These are phyloP conservation scores for Drosophila colorata DNA, from an alignment of 2,888 invertebrate species.

Conservation along the genomic window DNA sequence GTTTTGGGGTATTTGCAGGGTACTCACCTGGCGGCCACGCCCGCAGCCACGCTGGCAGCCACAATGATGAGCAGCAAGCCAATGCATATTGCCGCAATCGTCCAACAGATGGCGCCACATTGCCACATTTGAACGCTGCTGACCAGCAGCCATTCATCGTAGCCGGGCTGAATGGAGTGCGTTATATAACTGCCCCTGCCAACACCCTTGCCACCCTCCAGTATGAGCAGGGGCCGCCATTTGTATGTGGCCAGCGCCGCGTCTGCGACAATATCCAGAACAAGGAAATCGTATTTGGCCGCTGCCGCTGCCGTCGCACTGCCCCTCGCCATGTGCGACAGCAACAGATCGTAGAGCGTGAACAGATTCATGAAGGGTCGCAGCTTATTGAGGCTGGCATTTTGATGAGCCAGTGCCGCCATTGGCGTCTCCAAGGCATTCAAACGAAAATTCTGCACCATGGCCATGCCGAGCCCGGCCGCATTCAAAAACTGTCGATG, in stretches of 20 bases:
- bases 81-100: conserved; percentile 82
- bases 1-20: background rate
- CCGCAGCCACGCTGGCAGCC: conserved; percentile 83
- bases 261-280: conserved; percentile 83
- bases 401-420: conserved; percentile 22
- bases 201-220: conserved; percentile 82
- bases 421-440: conserved; percentile 1
- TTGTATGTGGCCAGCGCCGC: conserved; percentile 56
- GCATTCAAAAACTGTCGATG: conserved; percentile 84
- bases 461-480: conserved; percentile 80
- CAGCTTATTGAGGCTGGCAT: conserved; percentile 66
- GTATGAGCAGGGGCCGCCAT: conserved; percentile 85
- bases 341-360: conserved; percentile 84
- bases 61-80: conserved; percentile 81
- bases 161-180: conserved; percentile 84
- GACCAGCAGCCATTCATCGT: conserved; percentile 84
- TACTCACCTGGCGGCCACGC: conserved; percentile 84
- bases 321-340: conserved; percentile 59
- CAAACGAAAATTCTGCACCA: conserved; percentile 80
- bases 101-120: conserved; percentile 84
- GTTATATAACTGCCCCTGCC: conserved; percentile 80
- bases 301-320: conserved; percentile 25
- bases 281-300: conserved; percentile 84
- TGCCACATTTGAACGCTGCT: conserved; percentile 81
- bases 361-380: conserved; percentile 83